Evolutionary conservation across 2,888 invertebrate genomes (phyloP).

Genomic region (Molorchus minor): DNA sequence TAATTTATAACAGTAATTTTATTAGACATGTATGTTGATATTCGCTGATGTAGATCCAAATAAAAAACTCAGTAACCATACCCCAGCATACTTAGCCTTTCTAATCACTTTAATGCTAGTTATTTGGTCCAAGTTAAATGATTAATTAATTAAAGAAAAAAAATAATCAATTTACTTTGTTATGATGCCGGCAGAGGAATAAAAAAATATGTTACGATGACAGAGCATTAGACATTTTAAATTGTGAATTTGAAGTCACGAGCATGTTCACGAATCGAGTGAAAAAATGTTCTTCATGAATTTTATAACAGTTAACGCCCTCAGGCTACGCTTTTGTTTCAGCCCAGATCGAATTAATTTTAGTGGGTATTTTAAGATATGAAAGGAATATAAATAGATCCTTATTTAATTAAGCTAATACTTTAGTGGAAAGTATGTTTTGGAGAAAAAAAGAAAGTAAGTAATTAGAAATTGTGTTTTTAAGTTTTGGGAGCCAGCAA

Average conservation of each 20-base stretch:
- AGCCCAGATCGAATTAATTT: not conserved
- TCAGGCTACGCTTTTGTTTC: not conserved
- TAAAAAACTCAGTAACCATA: no score
- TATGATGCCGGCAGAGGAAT: not conserved
- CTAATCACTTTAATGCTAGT: not conserved
- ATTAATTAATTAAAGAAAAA: not conserved
- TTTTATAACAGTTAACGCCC: not conserved
- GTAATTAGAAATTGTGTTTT: no score
- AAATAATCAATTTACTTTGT: slow-evolving; percentile 1
- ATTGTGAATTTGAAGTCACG: slow-evolving; percentile 1
- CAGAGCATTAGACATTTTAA: slow-evolving; percentile 1
- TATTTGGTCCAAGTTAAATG: not conserved
- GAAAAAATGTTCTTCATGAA: not conserved
- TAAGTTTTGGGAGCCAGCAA: no score
- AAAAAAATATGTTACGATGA: not conserved
- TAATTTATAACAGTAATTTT: no score
- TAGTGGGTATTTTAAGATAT: no score
- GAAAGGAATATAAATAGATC: no score
- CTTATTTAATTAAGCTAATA: no score
- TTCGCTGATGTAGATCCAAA: no score
- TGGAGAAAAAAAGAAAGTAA: no score
- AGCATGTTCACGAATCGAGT: not conserved
- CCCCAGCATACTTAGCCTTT: not conserved
- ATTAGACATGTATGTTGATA: no score
- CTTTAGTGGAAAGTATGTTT: no score